Conservation (phyloP, 2,113 vertebrate species). For the Halcyon senegalensis region DNA sequence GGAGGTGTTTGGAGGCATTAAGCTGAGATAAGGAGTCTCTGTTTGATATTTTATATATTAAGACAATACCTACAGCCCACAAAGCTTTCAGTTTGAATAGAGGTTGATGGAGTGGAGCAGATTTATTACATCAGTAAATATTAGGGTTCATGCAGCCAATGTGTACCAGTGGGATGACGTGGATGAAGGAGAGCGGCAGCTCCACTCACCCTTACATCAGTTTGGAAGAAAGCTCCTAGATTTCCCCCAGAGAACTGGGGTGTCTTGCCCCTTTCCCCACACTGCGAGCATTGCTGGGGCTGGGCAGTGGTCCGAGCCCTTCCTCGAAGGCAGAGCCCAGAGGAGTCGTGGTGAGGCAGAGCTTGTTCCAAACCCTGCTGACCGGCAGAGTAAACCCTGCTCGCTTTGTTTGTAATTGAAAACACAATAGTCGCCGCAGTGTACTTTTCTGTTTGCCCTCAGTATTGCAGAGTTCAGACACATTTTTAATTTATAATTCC, state of each 20-base stretch:
- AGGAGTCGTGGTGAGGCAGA: background rate
- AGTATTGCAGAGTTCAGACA: background rate
- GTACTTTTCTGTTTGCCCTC: background rate
- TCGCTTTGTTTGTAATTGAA: background rate
- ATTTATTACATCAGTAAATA: background rate
- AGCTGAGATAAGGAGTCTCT: background rate
- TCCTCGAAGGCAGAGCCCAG: conserved; percentile 10
- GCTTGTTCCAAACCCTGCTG: background rate
- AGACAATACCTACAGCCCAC: background rate
- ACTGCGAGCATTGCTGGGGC: accelerated
- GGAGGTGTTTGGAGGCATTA: background rate
- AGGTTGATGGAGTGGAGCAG: background rate
- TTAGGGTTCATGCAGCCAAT: accelerated
- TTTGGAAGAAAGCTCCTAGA: background rate
- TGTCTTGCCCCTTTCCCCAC: accelerated
- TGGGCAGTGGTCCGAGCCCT: background rate
- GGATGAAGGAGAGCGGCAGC: background rate
- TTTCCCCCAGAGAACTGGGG: background rate
- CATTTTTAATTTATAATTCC: background rate
- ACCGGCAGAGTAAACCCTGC: background rate
- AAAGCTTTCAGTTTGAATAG: background rate
- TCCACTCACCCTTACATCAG: accelerated
- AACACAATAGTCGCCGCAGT: background rate
- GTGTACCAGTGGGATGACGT: accelerated
- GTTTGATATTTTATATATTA: background rate